Percentiles rank a stretch among this genome's conserved stretches.
Evolutionary conservation across 2,888 invertebrate species (phyloP).

Genomic region (Agrochola lychnidis): DNA sequence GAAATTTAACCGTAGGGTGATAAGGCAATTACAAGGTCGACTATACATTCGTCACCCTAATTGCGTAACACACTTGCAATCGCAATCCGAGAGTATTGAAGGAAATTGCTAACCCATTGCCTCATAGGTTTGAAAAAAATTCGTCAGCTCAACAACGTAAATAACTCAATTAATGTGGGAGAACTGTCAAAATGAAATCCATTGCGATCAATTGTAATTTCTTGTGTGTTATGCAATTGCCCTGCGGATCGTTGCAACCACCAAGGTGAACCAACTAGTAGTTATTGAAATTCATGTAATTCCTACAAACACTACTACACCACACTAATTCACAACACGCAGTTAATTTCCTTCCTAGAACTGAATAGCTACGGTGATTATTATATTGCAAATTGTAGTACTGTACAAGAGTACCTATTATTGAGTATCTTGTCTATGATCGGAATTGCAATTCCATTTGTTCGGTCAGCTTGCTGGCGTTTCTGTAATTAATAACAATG

Average conservation of each 20-base stretch:
- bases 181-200: no score
- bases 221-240: no score
- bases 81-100: no score
- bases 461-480: constrained; percentile 34
- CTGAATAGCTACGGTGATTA: constrained; percentile 20
- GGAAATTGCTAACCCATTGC: no score
- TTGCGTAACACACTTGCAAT: no score
- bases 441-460: constrained; percentile 56
- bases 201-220: no score
- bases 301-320: constrained; percentile 1
- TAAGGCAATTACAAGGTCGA: neutral
- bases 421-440: constrained; percentile 30
- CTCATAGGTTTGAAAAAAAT: no score
- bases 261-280: neutral
- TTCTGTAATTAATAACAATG: constrained; percentile 61
- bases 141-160: no score
- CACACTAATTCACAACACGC: constrained; percentile 1
- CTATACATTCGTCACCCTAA: neutral
- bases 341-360: neutral
- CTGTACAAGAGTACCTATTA: constrained; percentile 27
- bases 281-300: neutral
- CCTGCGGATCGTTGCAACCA: neutral
- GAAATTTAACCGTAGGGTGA: no score
- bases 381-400: constrained; percentile 20
- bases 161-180: no score